A percentile compares a stretch with the other conserved stretches of the same genome.
Conservation (phyloP, 2,888 invertebrate species). For the Galerucella calmariensis region DNA sequence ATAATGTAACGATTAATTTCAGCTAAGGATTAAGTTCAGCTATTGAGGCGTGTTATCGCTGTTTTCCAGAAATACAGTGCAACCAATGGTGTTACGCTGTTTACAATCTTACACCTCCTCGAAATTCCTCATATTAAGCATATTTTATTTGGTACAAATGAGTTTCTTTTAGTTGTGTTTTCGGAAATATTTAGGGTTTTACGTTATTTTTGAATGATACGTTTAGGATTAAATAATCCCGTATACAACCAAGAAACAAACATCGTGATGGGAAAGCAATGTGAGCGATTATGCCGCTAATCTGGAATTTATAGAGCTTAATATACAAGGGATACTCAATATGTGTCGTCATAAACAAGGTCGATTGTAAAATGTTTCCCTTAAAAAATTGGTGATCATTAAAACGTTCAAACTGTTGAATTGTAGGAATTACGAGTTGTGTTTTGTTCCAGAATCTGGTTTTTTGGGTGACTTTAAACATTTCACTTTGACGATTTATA, state of each 20-base stretch:
- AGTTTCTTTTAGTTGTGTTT: background rate
- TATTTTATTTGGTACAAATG: background rate
- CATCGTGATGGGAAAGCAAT: conserved; percentile 9
- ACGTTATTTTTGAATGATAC: background rate
- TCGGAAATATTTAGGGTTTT: background rate
- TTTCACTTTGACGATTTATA: no score
- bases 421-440: no score
- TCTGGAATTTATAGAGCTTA: conserved; percentile 14
- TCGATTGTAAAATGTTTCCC: no score
- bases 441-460: no score
- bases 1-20: conserved; percentile 65
- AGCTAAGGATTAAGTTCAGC: conserved; percentile 62
- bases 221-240: conserved; percentile 7
- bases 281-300: conserved; percentile 3
- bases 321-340: background rate
- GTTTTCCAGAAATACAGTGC: conserved; percentile 58
- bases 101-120: background rate
- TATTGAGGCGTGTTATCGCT: conserved; percentile 65
- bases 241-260: conserved; percentile 8
- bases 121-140: background rate
- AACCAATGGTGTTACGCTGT: background rate
- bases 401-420: no score
- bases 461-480: no score
- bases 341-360: background rate
- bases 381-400: no score